Conservation (phyloP, 2,113 vertebrate genomes). For the Burhinus oedicnemus region DNA sequence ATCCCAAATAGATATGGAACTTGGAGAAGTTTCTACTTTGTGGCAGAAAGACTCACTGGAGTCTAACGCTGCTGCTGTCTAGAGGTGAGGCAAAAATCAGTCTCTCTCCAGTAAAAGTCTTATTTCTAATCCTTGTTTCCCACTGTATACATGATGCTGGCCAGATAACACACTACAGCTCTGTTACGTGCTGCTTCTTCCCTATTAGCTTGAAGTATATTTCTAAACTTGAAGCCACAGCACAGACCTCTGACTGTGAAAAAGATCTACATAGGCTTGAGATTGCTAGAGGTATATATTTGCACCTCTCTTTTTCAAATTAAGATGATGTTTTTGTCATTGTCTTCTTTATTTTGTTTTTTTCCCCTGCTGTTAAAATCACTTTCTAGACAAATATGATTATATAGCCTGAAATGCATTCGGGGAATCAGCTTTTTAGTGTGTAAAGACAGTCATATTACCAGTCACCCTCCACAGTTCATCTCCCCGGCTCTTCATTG, state of each 20-base stretch:
- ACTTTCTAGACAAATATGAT: background rate
- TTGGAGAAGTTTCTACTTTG: background rate
- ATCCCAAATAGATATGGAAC: background rate
- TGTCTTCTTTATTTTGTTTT: background rate
- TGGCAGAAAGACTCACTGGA: background rate
- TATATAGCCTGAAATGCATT: background rate
- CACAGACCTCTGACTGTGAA: background rate
- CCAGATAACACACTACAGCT: background rate
- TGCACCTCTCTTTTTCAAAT: background rate
- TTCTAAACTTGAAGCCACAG: background rate
- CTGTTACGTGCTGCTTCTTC: background rate
- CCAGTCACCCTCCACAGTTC: background rate
- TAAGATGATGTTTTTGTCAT: background rate
- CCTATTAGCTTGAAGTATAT: background rate
- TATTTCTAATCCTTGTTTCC: background rate
- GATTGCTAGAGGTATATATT: background rate
- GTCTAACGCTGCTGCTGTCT: background rate
- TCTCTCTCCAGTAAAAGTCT: background rate
- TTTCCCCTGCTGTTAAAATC: background rate
- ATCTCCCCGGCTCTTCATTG: background rate
- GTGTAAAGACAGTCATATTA: background rate
- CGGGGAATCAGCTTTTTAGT: background rate
- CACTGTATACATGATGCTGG: rapidly evolving
- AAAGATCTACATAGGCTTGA: background rate
- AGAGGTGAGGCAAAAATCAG: background rate